Conservation (phyloP, 2,888 invertebrate species). For the Acrobasis repandana region DNA sequence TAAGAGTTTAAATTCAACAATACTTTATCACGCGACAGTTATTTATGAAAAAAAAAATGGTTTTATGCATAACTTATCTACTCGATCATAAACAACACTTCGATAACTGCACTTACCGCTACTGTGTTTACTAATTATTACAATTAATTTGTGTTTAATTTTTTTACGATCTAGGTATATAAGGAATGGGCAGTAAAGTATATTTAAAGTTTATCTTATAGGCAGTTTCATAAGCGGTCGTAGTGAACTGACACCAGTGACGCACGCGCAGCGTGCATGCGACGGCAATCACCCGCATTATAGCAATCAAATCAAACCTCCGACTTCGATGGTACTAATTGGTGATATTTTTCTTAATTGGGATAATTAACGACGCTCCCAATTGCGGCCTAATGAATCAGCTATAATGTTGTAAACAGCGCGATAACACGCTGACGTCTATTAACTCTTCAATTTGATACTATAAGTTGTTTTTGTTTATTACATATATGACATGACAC, state of each 20-base stretch:
- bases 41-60: neutral
- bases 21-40: conserved; percentile 16
- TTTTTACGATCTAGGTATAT: too few species aligned
- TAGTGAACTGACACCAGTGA: conserved; percentile 32
- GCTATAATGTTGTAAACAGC: conserved; percentile 35
- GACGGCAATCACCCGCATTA: conserved; percentile 45
- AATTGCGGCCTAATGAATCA: conserved; percentile 40
- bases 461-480: neutral
- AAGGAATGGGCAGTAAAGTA: too few species aligned
- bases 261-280: conserved; percentile 46
- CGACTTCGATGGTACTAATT: conserved; percentile 35
- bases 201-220: neutral
- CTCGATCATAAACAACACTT: neutral
- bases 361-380: conserved; percentile 41
- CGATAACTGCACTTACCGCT: neutral
- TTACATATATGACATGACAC: neutral
- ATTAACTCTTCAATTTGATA: conserved; percentile 26
- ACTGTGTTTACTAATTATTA: too few species aligned
- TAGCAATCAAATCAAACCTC: conserved; percentile 39
- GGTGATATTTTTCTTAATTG: conserved; percentile 40
- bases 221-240: neutral
- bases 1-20: conserved; percentile 22
- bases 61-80: neutral
- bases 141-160: too few species aligned
- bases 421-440: conserved; percentile 30